phyloP scores from a whole-genome alignment of 2,888 invertebrate species.

The Pimpla rufipes region DNA sequence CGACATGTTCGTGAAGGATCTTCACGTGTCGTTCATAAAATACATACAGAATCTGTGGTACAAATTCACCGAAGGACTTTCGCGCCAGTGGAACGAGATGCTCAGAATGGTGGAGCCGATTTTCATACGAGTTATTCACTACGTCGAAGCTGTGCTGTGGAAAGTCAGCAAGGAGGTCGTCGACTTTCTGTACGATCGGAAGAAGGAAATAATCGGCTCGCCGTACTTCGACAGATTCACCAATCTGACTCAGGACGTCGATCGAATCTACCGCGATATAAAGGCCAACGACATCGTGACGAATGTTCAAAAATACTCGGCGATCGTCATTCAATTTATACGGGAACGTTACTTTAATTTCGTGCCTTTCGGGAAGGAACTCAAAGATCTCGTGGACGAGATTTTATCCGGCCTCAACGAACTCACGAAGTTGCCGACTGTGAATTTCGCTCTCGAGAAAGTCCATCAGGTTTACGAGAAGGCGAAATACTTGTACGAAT shows the following conservation, averaged over 20 bases:
- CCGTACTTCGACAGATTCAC: constrained; percentile 93
- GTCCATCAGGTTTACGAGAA: constrained; percentile 88
- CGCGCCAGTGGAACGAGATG: constrained; percentile 91
- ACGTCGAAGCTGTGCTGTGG: constrained; percentile 91
- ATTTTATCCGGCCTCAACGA: constrained; percentile 88
- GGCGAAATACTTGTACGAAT: constrained; percentile 91
- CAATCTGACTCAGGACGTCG: constrained; percentile 93
- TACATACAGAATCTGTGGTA: constrained; percentile 92
- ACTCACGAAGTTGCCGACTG: constrained; percentile 88
- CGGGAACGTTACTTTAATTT: constrained; percentile 89
- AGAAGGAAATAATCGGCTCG: constrained; percentile 92
- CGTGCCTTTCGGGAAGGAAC: constrained; percentile 90
- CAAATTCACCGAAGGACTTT: constrained; percentile 88
- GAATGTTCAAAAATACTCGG: constrained; percentile 92
- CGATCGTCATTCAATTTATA: constrained; percentile 89
- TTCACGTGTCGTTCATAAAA: constrained; percentile 90
- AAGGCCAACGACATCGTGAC: constrained; percentile 92
- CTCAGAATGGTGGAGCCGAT: constrained; percentile 92
- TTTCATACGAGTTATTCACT: constrained; percentile 91
- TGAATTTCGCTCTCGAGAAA: constrained; percentile 87
- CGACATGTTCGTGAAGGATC: constrained; percentile 91
- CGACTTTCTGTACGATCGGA: constrained; percentile 93
- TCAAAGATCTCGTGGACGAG: constrained; percentile 88
- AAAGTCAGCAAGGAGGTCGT: constrained; percentile 91
- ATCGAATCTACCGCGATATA: constrained; percentile 92